Base-by-base conservation (phyloP, 2,888 invertebrate species). In the Notodonta ziczac region DNA sequence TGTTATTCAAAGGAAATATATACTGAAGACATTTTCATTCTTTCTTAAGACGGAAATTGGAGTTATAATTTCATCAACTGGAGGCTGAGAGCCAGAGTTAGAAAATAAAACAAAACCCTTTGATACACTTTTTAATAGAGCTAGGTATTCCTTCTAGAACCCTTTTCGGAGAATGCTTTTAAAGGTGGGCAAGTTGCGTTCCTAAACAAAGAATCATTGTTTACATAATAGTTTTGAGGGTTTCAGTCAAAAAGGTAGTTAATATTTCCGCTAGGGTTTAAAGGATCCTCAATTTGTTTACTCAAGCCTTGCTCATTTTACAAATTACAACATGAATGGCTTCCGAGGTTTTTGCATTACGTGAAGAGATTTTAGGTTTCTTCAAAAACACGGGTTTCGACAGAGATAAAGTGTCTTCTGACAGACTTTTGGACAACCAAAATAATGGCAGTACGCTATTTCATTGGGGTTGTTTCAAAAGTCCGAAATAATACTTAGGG, bases 1-100 rank as follows among this genome's bases (percentile, higher is more conserved):
- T 39, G 48, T 32, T 48, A 53, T 48, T 59, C 14, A 55, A 60
- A 65, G 50, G 59, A 65, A 65, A 62, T 59, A n/a, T n/a, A n/a
- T n/a, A 58, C 59, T 67, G 3, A 59, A 63, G 65, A 39, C 60
- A 62, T 56, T 72, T 67, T 62, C 59, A 70, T 63, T 61, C 56
- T 55, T 69, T 42, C 50, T 14, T 62, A 57, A 56, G 58, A 61
- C 59, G 65, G 69, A 62, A 69, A 74, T 72, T 66, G 69, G 60
- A 74, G 66, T 69, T 66, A 69, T 72, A 72, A 72, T 72, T 64
- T 63, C 64, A 74, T 71, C 61, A 74, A 71, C 65, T 40, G 24
- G 24, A 24, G 57, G 56, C 57, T 62, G 60, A 67, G 57, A 52
- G 50, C 48, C 42, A 40, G 50, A 16, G 53, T 61, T 62, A 57